Percentiles rank a stretch among this genome's conserved stretches.
phyloP scores from a whole-genome alignment of 2,888 invertebrate genomes.

The Muschampia plurimacula region DNA sequence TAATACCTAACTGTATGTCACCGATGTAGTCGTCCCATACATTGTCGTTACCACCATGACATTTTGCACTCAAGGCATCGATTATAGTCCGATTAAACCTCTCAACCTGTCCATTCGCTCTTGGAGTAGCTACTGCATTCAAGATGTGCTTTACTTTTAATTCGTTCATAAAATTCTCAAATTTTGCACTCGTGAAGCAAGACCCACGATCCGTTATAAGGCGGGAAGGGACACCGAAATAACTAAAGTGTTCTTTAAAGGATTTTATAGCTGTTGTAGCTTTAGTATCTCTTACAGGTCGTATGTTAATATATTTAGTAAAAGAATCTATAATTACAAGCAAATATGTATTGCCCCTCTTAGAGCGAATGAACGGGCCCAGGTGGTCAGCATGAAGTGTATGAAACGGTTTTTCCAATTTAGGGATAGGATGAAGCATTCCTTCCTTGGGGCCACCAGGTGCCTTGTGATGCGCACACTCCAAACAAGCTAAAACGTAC shows the following conservation, averaged over 20 bases:
- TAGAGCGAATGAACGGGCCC: conserved; percentile 42
- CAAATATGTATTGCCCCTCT: conserved; percentile 44
- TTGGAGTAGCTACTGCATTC: conserved; percentile 46
- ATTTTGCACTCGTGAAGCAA: conserved; percentile 42
- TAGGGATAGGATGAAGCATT: conserved; percentile 46
- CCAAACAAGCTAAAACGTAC: conserved; percentile 45
- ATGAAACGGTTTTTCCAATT: conserved; percentile 44
- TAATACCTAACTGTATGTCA: too few species aligned
- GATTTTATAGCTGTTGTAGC: conserved; percentile 38
- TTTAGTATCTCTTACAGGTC: conserved; percentile 42
- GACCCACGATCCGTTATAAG: conserved; percentile 46
- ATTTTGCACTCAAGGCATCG: conserved; percentile 1
- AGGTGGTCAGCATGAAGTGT: conserved; percentile 50
- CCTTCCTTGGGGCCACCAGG: conserved; percentile 45
- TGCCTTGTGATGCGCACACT: conserved; percentile 46
- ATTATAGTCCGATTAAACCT: conserved; percentile 46
- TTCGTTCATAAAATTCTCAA: conserved; percentile 23
- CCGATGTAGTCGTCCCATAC: too few species aligned
- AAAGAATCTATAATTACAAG: conserved; percentile 45
- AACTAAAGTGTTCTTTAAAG: conserved; percentile 42
- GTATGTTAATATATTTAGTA: conserved; percentile 43
- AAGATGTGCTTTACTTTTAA: conserved; percentile 42
- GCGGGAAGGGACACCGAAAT: conserved; percentile 43
- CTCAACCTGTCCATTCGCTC: conserved; percentile 31
- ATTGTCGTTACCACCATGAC: too few species aligned